Evolutionary conservation across 2,888 invertebrate genomes (phyloP).

Genomic region (Drosophila limbata): DNA sequence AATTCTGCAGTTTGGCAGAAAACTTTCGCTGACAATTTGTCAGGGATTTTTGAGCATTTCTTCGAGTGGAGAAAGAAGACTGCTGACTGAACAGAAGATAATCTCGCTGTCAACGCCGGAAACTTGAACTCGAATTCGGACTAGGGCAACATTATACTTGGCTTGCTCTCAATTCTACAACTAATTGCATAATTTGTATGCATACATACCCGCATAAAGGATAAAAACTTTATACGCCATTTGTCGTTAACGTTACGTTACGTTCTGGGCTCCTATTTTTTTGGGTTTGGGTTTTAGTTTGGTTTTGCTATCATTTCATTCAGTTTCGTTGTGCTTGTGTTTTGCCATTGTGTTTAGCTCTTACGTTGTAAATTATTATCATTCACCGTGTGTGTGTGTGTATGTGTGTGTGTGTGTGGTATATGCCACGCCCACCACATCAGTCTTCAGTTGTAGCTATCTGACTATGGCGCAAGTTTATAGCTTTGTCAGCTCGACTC

Average conservation of each 20-base stretch:
- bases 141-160: conserved; percentile 49
- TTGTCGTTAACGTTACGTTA: conserved; percentile 27
- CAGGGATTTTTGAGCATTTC: conserved; percentile 62
- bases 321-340: conserved; percentile 16
- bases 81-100: conserved; percentile 50
- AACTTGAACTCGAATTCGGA: conserved; percentile 45
- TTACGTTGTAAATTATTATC: conserved; percentile 75
- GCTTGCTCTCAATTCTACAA: conserved; percentile 42
- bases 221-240: conserved; percentile 57
- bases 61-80: conserved; percentile 13
- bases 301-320: conserved; percentile 31
- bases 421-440: conserved; percentile 25
- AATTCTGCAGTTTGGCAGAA: conserved; percentile 34
- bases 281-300: conserved; percentile 31
- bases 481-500: conserved; percentile 34
- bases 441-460: conserved; percentile 32
- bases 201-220: conserved; percentile 51
- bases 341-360: conserved; percentile 63
- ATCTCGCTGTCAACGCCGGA: conserved; percentile 50
- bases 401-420: conserved; percentile 30
- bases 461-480: conserved; percentile 45
- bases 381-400: conserved; percentile 44
- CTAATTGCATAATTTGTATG: conserved; percentile 85
- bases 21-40: conserved; percentile 78
- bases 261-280: conserved; percentile 25